Percentiles rank a stretch among this genome's conserved stretches.
Conservation (phyloP, 2,888 invertebrate genomes). For the Gonocerus acuteangulatus region DNA sequence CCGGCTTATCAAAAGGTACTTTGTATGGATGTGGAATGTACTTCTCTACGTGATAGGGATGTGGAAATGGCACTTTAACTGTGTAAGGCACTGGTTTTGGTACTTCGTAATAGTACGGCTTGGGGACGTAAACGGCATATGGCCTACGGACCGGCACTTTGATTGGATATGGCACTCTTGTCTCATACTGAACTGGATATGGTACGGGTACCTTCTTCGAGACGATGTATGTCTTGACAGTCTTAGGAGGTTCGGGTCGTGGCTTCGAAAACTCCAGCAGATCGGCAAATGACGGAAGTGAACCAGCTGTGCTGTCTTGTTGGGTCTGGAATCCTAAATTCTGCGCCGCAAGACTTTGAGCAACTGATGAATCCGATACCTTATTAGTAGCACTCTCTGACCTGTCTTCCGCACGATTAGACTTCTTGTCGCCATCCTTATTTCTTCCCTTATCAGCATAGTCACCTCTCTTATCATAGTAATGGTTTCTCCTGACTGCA, state of each 20-base stretch:
- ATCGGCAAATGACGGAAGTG: neutral
- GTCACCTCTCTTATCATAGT: too few relatives aligned
- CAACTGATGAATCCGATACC: too few relatives aligned
- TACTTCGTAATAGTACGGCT: conserved; percentile 57
- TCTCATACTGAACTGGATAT: conserved; percentile 50
- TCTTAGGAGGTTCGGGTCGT: neutral
- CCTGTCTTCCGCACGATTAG: too few relatives aligned
- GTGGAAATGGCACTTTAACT: conserved; percentile 59
- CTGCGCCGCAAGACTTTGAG: too few relatives aligned
- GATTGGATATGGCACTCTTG: conserved; percentile 62
- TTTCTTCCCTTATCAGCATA: too few relatives aligned
- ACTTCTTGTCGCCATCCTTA: too few relatives aligned
- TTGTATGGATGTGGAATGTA: conserved; percentile 66
- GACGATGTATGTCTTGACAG: conserved; percentile 65
- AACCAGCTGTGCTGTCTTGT: neutral
- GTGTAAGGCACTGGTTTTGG: conserved; percentile 49
- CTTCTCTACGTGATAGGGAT: conserved; percentile 37
- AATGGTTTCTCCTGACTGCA: too few relatives aligned
- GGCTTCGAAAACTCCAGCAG: neutral
- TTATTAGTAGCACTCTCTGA: too few relatives aligned
- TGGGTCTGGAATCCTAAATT: too few relatives aligned
- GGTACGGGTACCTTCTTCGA: conserved; percentile 67
- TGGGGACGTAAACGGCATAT: conserved; percentile 63
- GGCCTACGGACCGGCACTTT: conserved; percentile 47
- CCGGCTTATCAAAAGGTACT: conserved; percentile 47